These are phyloP conservation scores for Drosophila pruinosa DNA, from an alignment of 1,140 invertebrate genomes.

Conservation along the genomic window DNA sequence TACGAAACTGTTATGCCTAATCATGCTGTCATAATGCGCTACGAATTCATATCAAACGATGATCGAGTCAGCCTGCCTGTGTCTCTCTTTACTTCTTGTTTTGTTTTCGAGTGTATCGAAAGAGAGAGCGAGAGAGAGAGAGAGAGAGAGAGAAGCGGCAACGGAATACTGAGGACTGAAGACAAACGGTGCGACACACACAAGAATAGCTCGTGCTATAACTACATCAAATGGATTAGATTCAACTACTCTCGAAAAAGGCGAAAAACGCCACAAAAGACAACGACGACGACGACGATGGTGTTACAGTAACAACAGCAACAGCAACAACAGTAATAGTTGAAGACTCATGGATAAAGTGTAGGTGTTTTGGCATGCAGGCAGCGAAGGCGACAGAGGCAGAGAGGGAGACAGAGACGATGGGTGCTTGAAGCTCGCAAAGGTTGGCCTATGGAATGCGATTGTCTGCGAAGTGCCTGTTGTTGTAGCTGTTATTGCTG, in stretches of 20 bases:
- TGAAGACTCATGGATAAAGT: constrained; percentile 48
- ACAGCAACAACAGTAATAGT: constrained; percentile 26
- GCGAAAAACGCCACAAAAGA: constrained; percentile 75
- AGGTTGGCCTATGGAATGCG: constrained; percentile 63
- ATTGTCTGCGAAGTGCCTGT: constrained; percentile 36
- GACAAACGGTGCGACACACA: constrained; percentile 61
- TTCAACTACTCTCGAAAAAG: constrained; percentile 79
- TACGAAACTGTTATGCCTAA: constrained; percentile 82
- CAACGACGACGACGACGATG: constrained; percentile 44
- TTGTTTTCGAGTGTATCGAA: constrained; percentile 48
- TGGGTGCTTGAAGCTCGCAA: constrained; percentile 18
- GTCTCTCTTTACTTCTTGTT: constrained; percentile 53
- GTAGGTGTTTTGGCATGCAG: constrained; percentile 77
- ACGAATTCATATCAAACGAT: constrained; percentile 82
- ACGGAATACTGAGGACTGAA: constrained; percentile 7
- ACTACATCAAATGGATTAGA: constrained; percentile 82
- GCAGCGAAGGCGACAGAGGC: constrained; percentile 13
- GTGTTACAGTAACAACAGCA: constrained; percentile 41
- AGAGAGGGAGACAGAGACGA: constrained; percentile 6
- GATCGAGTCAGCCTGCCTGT: constrained; percentile 77
- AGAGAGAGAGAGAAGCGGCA: neutral
- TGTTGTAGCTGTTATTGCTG: constrained; percentile 1
- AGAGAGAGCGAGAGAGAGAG: neutral
- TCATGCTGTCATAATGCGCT: constrained; percentile 83
- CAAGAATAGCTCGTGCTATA: constrained; percentile 81